Conservation (phyloP, 2,888 invertebrate species). For the Drosophila rubida region DNA sequence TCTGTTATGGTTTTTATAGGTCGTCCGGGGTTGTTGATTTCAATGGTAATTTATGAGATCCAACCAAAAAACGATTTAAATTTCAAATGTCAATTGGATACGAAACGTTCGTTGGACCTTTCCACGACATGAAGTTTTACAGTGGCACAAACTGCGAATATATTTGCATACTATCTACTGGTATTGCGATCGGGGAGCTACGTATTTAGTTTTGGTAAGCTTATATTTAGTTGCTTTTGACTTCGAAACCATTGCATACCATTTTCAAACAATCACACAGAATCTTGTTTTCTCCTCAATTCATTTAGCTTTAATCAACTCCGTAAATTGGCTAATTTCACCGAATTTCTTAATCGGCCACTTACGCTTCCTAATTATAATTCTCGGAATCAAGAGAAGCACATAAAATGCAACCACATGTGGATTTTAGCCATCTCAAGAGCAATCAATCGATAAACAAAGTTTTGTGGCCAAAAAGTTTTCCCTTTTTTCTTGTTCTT, state of each 20-base stretch:
- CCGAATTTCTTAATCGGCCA: slow-evolving; percentile 11
- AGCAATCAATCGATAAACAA: slow-evolving; percentile 43
- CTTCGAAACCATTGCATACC: too few species aligned
- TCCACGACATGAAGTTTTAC: slow-evolving; percentile 3
- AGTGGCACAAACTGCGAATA: slow-evolving; percentile 27
- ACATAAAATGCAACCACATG: slow-evolving; percentile 34
- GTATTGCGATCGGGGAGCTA: neutral
- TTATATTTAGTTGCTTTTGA: neutral
- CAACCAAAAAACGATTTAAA: slow-evolving; percentile 42
- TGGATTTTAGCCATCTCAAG: slow-evolving; percentile 16
- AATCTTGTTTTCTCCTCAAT: neutral
- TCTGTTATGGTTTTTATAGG: slow-evolving; percentile 46
- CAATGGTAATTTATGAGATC: slow-evolving; percentile 49
- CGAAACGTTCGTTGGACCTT: slow-evolving; percentile 13
- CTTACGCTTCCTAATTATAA: neutral
- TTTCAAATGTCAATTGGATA: slow-evolving; percentile 55
- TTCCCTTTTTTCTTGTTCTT: slow-evolving; percentile 20
- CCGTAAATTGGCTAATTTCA: neutral
- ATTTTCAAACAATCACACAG: too few species aligned
- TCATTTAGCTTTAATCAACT: slow-evolving; percentile 9
- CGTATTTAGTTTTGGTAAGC: neutral
- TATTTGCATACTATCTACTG: slow-evolving; percentile 21
- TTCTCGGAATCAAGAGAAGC: slow-evolving; percentile 24
- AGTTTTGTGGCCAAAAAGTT: slow-evolving; percentile 16
- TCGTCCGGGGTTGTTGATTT: slow-evolving; percentile 49